Evolutionary conservation across 2,113 vertebrate genomes (phyloP).

Genomic region (Lutjanus erythropterus): DNA sequence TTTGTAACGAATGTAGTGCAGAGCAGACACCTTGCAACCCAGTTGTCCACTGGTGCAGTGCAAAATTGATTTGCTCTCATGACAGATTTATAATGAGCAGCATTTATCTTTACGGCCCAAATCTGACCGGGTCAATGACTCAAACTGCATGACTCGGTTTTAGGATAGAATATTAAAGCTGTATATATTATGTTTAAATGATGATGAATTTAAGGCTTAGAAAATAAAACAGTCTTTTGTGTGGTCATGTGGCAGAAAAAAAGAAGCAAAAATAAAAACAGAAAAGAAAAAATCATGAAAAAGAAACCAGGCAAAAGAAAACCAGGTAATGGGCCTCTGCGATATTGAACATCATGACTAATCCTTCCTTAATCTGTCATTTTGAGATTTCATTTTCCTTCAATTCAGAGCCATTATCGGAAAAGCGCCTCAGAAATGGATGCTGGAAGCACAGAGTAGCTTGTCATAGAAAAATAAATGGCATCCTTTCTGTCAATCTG

Average conservation of each 20-base stretch:
- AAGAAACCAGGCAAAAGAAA: background rate
- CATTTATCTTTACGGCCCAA: constrained; percentile 50
- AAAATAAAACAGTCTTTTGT: background rate
- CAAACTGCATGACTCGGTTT: constrained; percentile 1
- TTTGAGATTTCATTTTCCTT: constrained; percentile 41
- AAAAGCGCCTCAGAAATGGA: constrained; percentile 24
- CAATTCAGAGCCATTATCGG: constrained; percentile 33
- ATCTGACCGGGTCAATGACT: constrained; percentile 10
- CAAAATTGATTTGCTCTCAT: constrained; percentile 46
- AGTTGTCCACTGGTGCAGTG: constrained; percentile 55
- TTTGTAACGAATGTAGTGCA: constrained; percentile 15
- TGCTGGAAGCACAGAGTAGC: constrained; percentile 15
- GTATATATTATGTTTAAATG: background rate
- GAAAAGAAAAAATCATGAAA: background rate
- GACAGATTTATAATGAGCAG: constrained; percentile 34
- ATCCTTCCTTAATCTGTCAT: constrained; percentile 33
- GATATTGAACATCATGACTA: constrained; percentile 11
- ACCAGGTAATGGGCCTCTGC: background rate
- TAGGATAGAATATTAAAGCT: background rate
- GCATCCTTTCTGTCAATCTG: constrained; percentile 12
- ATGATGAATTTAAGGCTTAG: background rate
- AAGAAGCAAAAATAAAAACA: background rate
- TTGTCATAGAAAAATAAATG: constrained; percentile 32
- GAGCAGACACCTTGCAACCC: constrained; percentile 38
- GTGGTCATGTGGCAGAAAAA: background rate